phyloP scores from a whole-genome alignment of 1,140 invertebrate species.

The Drosophila tsacasi region DNA sequence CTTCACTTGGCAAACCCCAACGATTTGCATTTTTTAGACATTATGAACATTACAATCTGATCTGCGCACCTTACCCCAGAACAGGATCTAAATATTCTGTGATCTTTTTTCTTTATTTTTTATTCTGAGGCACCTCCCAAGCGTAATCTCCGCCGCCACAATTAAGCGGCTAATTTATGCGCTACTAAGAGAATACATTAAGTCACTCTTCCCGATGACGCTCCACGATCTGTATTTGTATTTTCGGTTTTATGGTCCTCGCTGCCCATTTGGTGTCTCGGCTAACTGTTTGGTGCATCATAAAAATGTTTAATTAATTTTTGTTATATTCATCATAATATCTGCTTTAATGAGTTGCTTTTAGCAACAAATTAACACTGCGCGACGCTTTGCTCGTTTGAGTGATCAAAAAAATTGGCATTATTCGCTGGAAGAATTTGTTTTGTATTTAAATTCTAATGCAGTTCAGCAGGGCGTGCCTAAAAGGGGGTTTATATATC shows the following conservation, averaged over 20 bases:
- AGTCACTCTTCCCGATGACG: conserved; percentile 38
- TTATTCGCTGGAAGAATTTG: neutral
- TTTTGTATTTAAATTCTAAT: conserved; percentile 12
- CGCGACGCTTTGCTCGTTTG: conserved; percentile 14
- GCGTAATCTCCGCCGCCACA: conserved; percentile 26
- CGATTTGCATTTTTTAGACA: conserved; percentile 14
- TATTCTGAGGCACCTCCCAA: conserved; percentile 25
- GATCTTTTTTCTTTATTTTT: conserved; percentile 1
- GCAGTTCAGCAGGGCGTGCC: neutral
- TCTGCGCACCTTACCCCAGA: conserved; percentile 12
- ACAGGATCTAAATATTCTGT: conserved; percentile 45
- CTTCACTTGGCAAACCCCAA: neutral
- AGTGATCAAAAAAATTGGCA: neutral
- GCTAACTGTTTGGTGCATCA: conserved; percentile 54
- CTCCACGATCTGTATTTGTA: conserved; percentile 27
- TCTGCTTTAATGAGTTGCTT: conserved; percentile 49
- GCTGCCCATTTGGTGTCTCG: conserved; percentile 4
- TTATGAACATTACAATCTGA: conserved; percentile 26
- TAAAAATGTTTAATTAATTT: conserved; percentile 63
- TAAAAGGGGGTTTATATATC: neutral
- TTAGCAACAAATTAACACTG: conserved; percentile 48
- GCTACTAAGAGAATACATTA: conserved; percentile 45
- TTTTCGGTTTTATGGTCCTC: conserved; percentile 41
- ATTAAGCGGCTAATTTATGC: conserved; percentile 50
- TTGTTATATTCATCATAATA: conserved; percentile 55